Base-by-base conservation (phyloP, 2,797 vertebrate genomes). In the Rhinichthys osculus region DNA sequence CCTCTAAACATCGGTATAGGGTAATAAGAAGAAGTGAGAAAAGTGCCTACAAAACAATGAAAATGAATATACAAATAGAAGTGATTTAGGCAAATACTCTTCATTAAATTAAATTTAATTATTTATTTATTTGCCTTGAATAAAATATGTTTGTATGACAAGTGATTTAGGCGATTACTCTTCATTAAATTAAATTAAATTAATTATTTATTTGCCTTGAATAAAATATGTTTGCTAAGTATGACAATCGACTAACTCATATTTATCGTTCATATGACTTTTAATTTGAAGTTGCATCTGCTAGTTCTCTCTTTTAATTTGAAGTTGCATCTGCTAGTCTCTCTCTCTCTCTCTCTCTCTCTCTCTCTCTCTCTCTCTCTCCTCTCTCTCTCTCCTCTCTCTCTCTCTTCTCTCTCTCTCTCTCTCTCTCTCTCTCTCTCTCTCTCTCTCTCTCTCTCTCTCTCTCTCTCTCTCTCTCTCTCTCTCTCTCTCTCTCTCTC, bases 211-310 rank as follows among this genome's bases (percentile, higher is more conserved):
- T 27, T 73, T 73, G 4, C 23, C 23, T 30, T 30, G 8, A 50
- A 30, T 73, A 73, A 50, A 73, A 50, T 50, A 21, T 21, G 4
- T 74, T 76, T 57, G 10, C 30, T 23, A 23, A 38, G 3, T 35
- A 76, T 23, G 30, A 76, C 10, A 76, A 38, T 30, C 6, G 30
- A 33, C 1, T 23, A 76, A 16, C 5, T 23, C 3, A 54, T 33
- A 54, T 16, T 30, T n/a, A 27, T 73, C 3, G 1, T 50, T 33
- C 4, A 10, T 14, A 6, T 2, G 23, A 40, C 54, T 83, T 83
- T 73, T 83, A 83, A 64, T 73, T 73, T 74, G 54, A 83, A 83
- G 14, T 83, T 35, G 50, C 27, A 27, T 21, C 8, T 78, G 57
- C 40, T 64, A 10, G 59, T 79, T 21, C 9, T n/a, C 54, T 23